Evolutionary conservation across 2,113 vertebrate genomes (phyloP), one percentile per base, ranked within the genome.

Genomic region (Clarias macrocephalus): DNA sequence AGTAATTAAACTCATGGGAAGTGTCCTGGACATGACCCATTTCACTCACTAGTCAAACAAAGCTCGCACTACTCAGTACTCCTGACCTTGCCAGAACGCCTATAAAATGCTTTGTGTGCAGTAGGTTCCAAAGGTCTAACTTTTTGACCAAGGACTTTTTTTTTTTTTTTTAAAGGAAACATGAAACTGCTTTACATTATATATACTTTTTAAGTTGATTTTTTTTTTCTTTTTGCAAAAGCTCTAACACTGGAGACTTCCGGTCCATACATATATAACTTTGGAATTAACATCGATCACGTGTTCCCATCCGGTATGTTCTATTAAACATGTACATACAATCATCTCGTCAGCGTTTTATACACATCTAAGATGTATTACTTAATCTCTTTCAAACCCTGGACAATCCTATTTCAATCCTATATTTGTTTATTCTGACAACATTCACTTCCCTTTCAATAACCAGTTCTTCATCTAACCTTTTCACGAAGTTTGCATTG

Each of bases 401-500:
- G 70, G 19, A 48, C 7, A 42, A 42, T 9, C 18, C 30, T 66
- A 5, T 19, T 65, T 18, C 18, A 18, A 65, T 65, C 62, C 8
- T 28, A 30, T 76, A 48, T 54, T n/a, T 52, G 42, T 75, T 85
- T 60, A 75, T 84, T 42, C 13, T 75, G 54, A 60, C 60, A 63
- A 72, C 15, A 42, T 76, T 76, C 57, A 33, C 72, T 85, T 85
- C 57, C 72, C 57, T 76, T 19, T 76, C 25, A 21, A 30, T 63
- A 63, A 54, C 72, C 84, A 73, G 21, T 18, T 59, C 54, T 84
- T 73, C 28, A 19, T 75, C 21, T 75, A 56, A 23, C 23, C 42
- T 54, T 77, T 54, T 75, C 8, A 3, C 3, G 6, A 15, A 77
- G 52, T 5, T 79, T 79, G 54, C 3, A 5, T 79, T 25, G 57